Conservation (phyloP, 2,113 vertebrate genomes). For the Odocoileus virginianus region DNA sequence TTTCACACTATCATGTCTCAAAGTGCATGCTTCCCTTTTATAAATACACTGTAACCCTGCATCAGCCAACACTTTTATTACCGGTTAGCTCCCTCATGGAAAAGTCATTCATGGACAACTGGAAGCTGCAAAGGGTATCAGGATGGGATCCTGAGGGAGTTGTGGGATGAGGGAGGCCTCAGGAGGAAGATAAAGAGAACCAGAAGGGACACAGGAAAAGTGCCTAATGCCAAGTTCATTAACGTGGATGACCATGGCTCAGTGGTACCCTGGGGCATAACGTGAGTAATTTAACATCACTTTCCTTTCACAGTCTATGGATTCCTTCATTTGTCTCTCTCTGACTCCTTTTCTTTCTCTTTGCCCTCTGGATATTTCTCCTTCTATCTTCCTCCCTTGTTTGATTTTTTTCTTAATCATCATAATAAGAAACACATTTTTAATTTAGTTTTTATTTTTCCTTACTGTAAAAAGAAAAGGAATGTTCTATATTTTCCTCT, state of each 20-base stretch:
- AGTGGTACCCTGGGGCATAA: neutral
- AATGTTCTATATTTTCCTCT: neutral
- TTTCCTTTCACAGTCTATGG: neutral
- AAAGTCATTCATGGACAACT: neutral
- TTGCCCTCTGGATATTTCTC: constrained; percentile 10
- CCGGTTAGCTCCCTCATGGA: neutral
- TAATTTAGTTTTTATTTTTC: constrained; percentile 6
- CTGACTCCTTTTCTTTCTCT: neutral
- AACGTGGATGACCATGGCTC: neutral
- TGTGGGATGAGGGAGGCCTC: neutral
- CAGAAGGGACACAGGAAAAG: neutral
- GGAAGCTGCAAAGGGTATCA: neutral
- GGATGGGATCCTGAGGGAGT: neutral
- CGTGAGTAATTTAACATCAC: neutral
- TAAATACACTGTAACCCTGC: neutral
- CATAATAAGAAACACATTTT: constrained; percentile 30
- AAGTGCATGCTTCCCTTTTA: neutral
- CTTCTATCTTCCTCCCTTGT: neutral
- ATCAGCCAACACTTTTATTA: neutral
- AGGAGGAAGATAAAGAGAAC: neutral
- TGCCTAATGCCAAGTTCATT: neutral
- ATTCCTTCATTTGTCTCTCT: neutral
- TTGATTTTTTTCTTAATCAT: neutral
- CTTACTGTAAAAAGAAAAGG: neutral
- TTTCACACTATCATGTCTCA: neutral